phyloP scores from a whole-genome alignment of 2,797 vertebrate genomes.

The Staurois parvus region DNA sequence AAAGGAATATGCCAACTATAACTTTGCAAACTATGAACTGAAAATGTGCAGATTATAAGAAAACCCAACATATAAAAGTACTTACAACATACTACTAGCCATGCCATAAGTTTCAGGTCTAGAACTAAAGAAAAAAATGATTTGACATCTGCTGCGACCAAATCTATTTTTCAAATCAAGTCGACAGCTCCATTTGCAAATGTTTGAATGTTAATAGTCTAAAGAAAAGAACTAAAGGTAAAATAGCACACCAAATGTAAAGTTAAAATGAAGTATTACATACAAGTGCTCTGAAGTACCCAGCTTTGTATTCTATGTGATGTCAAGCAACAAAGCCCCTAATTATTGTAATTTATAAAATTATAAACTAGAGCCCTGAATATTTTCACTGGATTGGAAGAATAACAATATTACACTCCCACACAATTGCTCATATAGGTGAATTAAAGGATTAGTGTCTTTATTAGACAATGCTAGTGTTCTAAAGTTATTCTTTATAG shows the following conservation, averaged over 20 bases:
- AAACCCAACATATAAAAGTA: background rate
- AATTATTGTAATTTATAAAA: slow-evolving; percentile 42
- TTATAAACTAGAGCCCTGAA: slow-evolving; percentile 16
- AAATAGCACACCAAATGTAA: background rate
- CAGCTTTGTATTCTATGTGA: slow-evolving; percentile 14
- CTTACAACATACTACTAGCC: background rate
- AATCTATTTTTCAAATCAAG: slow-evolving; percentile 10
- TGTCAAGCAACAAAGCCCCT: slow-evolving; percentile 38
- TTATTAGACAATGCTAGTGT: background rate
- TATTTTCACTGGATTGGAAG: slow-evolving; percentile 14
- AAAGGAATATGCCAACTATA: background rate
- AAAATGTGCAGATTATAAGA: background rate
- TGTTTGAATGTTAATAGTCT: slow-evolving; percentile 7
- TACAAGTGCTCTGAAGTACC: slow-evolving; percentile 3
- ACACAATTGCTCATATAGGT: slow-evolving; percentile 23
- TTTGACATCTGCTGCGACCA: background rate
- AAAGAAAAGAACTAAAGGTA: slow-evolving; percentile 4
- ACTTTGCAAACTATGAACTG: background rate
- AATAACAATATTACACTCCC: slow-evolving; percentile 20
- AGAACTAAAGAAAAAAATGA: background rate
- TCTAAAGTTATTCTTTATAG: background rate
- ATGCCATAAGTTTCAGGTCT: background rate
- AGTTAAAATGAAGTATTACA: background rate
- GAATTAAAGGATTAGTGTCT: slow-evolving; percentile 38
- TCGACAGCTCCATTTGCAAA: slow-evolving; percentile 20